Percentiles rank a stretch among this genome's conserved stretches.
Evolutionary conservation across 1,140 invertebrate species (phyloP).

Genomic region (Dendrolimus punctatus): DNA sequence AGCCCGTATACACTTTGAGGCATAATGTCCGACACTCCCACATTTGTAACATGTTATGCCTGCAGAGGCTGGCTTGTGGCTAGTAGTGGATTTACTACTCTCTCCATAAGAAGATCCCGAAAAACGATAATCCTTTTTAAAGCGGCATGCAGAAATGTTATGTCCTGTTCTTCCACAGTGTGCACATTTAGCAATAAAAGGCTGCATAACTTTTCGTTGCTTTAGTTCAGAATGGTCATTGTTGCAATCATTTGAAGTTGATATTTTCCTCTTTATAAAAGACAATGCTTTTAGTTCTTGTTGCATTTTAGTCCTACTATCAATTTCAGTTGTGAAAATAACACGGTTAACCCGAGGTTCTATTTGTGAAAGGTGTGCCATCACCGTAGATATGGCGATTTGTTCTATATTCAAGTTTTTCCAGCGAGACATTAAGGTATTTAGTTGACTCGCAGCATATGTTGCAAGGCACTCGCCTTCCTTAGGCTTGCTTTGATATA

Average conservation of each 20-base stretch:
- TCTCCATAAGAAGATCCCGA: no score
- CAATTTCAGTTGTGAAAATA: conserved; percentile 13
- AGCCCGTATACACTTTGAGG: no score
- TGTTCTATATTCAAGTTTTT: conserved; percentile 10
- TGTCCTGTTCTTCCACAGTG: conserved; percentile 10
- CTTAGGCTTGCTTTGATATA: conserved; percentile 7
- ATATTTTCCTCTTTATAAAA: conserved; percentile 1
- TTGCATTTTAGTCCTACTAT: conserved; percentile 6
- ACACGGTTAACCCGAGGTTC: conserved; percentile 12
- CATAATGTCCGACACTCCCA: no score
- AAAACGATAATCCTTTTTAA: no score
- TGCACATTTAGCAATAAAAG: conserved; percentile 1
- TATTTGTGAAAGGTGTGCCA: conserved; percentile 16
- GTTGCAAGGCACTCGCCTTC: conserved; percentile 10
- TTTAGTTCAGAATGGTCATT: no score
- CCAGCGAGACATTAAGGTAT: conserved; percentile 8
- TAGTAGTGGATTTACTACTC: no score
- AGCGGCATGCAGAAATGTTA: background rate
- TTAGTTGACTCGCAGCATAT: conserved; percentile 9
- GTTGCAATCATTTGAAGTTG: no score
- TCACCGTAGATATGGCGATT: conserved; percentile 10
- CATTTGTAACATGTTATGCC: no score
- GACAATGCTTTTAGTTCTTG: conserved; percentile 12
- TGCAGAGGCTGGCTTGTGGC: no score
- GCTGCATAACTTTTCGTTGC: no score